Percentiles rank a stretch among this genome's conserved stretches.
phyloP scores from a whole-genome alignment of 1,140 invertebrate species.

The Drosophila insularis region DNA sequence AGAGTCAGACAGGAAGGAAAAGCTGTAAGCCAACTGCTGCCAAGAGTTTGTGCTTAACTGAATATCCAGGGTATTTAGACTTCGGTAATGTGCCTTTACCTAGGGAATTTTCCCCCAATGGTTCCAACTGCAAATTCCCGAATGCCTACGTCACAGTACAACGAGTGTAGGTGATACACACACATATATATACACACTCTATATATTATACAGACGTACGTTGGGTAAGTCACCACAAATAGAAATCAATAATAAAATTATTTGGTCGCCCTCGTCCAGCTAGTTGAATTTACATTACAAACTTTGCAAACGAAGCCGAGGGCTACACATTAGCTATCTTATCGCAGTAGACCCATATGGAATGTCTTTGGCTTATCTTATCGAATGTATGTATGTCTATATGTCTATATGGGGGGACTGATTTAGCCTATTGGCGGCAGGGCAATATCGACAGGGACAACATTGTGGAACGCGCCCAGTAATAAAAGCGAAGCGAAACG shows the following conservation, averaged over 20 bases:
- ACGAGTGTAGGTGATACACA: neutral
- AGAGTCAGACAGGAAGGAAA: too few relatives aligned
- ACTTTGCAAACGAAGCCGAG: constrained; percentile 10
- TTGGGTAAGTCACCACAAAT: constrained; percentile 18
- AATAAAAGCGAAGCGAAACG: constrained; percentile 45
- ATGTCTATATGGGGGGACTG: constrained; percentile 35
- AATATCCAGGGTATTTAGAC: neutral
- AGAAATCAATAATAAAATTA: constrained; percentile 6
- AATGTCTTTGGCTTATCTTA: constrained; percentile 37
- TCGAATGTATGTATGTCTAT: constrained; percentile 33
- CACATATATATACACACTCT: constrained; percentile 16
- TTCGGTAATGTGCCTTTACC: neutral
- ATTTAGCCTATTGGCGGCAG: constrained; percentile 31
- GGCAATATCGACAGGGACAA: constrained; percentile 52
- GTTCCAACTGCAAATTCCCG: constrained; percentile 37
- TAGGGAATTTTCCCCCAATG: neutral
- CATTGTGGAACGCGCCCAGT: constrained; percentile 41
- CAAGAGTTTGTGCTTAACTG: too few relatives aligned
- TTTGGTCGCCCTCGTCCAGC: constrained; percentile 2
- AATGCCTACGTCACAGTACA: constrained; percentile 46
- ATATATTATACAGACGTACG: neutral
- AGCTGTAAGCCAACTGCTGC: too few relatives aligned
- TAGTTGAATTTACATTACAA: constrained; percentile 4
- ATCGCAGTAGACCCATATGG: neutral
- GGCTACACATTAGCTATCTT: constrained; percentile 12